Conservation (phyloP, 2,888 invertebrate species). For the Troglohyphantes excavatus region DNA sequence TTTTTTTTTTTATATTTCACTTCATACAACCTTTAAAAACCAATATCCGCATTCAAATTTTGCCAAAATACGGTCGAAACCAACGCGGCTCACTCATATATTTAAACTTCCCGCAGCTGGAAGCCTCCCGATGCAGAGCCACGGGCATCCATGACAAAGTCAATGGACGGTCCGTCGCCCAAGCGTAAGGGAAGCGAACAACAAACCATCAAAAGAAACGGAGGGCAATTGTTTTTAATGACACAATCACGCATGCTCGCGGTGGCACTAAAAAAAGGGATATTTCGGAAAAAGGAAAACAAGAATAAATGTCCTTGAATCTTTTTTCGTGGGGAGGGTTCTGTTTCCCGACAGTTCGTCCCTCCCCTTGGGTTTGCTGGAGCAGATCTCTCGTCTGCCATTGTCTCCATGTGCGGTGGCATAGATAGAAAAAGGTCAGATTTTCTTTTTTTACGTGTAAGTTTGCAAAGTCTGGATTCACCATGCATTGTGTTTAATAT, state of each 20-base stretch:
- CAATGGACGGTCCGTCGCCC: conserved; percentile 28
- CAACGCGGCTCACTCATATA: not conserved
- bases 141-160: conserved; percentile 15
- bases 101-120: not conserved
- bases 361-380: not conserved
- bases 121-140: not conserved
- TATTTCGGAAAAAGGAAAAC: conserved; percentile 1
- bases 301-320: conserved; percentile 50
- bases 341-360: conserved; percentile 18
- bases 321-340: not conserved
- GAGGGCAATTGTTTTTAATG: conserved; percentile 59
- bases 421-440: conserved; percentile 34
- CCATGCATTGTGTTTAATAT: not conserved
- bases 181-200: conserved; percentile 38
- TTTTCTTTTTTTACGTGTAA: not conserved
- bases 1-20: too few species aligned
- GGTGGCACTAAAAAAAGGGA: not conserved
- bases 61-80: too few species aligned
- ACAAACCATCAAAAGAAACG: conserved; percentile 16
- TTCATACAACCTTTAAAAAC: too few species aligned
- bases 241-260: conserved; percentile 23
- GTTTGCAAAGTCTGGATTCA: not conserved
- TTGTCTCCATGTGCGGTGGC: conserved; percentile 51
- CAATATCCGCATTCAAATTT: too few species aligned
- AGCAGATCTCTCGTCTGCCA: conserved; percentile 9